Conservation (phyloP, 2,888 invertebrate genomes). For the Deilephila elpenor region DNA sequence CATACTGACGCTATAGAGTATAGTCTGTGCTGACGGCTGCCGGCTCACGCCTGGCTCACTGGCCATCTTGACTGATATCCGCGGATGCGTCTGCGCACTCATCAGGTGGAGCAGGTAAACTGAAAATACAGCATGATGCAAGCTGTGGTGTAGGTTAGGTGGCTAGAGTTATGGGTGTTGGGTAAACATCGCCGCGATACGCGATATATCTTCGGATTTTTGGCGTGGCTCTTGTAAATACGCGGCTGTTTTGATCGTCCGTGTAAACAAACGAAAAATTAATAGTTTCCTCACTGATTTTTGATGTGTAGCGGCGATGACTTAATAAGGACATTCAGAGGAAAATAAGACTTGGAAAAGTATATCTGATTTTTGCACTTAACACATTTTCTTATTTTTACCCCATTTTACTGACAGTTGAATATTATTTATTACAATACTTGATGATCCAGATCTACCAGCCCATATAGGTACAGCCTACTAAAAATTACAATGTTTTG, state of each 20-base stretch:
- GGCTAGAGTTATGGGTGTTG: neutral
- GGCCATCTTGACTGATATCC: slow-evolving; percentile 48
- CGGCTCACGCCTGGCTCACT: slow-evolving; percentile 37
- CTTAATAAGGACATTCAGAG: neutral
- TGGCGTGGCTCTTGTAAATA: neutral
- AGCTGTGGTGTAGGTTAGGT: slow-evolving; percentile 37
- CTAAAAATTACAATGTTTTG: too few species aligned
- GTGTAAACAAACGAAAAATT: slow-evolving; percentile 9
- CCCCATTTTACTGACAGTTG: too few species aligned
- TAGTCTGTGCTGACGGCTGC: slow-evolving; percentile 29
- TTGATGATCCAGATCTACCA: too few species aligned
- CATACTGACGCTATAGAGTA: slow-evolving; percentile 32
- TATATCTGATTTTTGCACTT: too few species aligned
- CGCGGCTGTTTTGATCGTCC: slow-evolving; percentile 13
- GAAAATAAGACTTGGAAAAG: neutral
- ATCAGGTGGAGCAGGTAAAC: slow-evolving; percentile 70
- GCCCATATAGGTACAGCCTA: too few species aligned
- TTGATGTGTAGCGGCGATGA: neutral
- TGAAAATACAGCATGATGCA: slow-evolving; percentile 70
- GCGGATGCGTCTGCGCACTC: slow-evolving; percentile 55
- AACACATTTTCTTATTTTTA: too few species aligned
- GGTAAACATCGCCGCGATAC: neutral
- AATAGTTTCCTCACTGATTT: neutral
- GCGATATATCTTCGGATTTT: slow-evolving; percentile 16
- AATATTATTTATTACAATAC: too few species aligned